Evolutionary conservation across 2,113 vertebrate genomes (phyloP), one percentile per base, ranked within the genome.

Genomic region (Stictonetta naevosa): DNA sequence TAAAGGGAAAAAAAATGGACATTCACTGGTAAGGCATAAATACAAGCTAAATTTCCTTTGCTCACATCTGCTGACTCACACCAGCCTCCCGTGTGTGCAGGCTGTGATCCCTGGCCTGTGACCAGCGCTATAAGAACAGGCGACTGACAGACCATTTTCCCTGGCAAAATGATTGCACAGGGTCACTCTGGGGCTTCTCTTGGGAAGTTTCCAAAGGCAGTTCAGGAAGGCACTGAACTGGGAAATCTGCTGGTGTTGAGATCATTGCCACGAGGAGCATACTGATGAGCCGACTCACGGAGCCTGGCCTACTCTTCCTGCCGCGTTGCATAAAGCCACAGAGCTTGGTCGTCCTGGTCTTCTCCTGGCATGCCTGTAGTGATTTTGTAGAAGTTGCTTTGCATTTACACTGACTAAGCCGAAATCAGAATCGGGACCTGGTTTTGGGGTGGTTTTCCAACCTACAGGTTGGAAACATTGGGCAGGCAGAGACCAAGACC

Each of bases 261-360:
- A 67, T 72, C 62, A 58, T 52, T 62, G 72, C 58, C 38, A 25
- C 36, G 34, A 79, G 52, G 71, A 63, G 83, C 90, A 84, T 76
- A 60, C 83, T 29, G 60, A 85, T 38, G 58, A 84, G 56, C 19
- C 31, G 0, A 1, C 40, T 78, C 48, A 40, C 1, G 0, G 48
- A 58, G 58, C 53, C 48, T 4, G 25, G 40, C 58, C 53, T 11
- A 53, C 50, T 60, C 48, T 25, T 50, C 42, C 48, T 55, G 14
- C 17, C 1, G 0, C 7, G 13, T 22, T 4, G 0, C 40, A 42
- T 15, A 63, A 68, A 56, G 36, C 56, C 1, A 0, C 56, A 60
- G 22, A 59, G 42, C 8, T 11, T 14, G 14, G 20, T 60, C 36
- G 46, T 69, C 44, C 68, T 62, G 46, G 18, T 67, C 80, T 56